Conservation (phyloP, 2,113 vertebrate species). For the Formicarius rufipectus region DNA sequence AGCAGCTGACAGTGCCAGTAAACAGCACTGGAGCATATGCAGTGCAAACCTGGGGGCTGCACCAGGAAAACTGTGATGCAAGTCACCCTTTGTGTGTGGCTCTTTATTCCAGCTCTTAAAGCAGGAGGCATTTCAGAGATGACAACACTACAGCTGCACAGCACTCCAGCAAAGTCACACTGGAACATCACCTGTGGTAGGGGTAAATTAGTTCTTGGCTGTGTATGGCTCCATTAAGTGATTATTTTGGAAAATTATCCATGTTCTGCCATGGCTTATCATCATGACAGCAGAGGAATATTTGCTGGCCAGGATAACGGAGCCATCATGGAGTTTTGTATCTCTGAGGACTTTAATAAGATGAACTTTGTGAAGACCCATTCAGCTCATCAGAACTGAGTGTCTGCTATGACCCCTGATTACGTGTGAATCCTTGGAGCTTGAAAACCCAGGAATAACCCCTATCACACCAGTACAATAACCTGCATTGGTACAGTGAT, state of each 20-base stretch:
- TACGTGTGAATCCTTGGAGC: neutral
- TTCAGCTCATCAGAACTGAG: constrained; percentile 69
- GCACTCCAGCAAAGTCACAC: neutral
- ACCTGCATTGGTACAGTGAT: rapidly evolving
- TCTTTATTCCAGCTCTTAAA: neutral
- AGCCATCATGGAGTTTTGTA: constrained; percentile 83
- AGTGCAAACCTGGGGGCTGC: neutral
- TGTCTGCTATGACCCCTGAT: neutral
- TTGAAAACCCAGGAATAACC: neutral
- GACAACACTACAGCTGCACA: neutral
- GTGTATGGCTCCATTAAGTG: neutral
- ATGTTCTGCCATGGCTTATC: no score
- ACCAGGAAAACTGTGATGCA: neutral
- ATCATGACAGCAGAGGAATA: no score
- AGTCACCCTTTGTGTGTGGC: neutral
- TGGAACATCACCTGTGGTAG: rapidly evolving
- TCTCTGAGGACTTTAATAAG: constrained; percentile 99
- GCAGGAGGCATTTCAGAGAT: neutral
- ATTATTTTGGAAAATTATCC: neutral
- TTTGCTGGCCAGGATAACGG: no score
- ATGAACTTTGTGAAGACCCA: constrained; percentile 98
- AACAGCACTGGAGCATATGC: neutral
- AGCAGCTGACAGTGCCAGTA: neutral
- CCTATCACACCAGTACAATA: neutral
- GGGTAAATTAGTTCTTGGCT: neutral